Evolutionary conservation across 2,113 vertebrate species (phyloP).

Genomic region (Theristicus caerulescens): DNA sequence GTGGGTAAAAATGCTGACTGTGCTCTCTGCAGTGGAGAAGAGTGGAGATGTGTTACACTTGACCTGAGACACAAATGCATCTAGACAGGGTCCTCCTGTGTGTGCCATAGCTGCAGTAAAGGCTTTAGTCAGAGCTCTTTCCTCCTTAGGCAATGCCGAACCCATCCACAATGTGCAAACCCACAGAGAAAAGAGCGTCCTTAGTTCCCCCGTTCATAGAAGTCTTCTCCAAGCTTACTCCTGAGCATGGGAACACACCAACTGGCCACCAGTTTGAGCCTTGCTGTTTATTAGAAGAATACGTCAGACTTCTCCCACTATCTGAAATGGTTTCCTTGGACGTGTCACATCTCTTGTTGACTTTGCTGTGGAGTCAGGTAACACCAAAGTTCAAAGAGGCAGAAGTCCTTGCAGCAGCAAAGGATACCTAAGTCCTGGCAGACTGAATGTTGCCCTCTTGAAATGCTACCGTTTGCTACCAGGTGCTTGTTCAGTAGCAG

Average conservation of each 20-base stretch:
- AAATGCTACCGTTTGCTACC: background rate
- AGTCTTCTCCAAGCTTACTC: background rate
- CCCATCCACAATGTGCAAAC: background rate
- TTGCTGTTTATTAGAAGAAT: background rate
- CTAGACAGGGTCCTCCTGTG: background rate
- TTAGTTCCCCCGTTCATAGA: background rate
- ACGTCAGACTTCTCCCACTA: background rate
- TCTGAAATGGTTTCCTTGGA: background rate
- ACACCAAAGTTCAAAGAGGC: background rate
- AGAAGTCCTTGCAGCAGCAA: background rate
- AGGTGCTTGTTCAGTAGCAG: background rate
- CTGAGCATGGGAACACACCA: background rate
- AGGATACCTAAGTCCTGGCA: background rate
- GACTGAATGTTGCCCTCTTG: background rate
- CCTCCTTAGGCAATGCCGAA: background rate
- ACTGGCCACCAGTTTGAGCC: background rate
- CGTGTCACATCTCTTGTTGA: background rate
- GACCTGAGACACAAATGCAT: background rate
- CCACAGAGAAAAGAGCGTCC: background rate
- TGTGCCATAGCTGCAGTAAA: background rate
- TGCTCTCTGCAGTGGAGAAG: background rate
- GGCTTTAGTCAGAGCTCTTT: background rate
- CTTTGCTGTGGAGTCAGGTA: background rate
- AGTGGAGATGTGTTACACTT: background rate
- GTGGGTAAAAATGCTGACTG: background rate